Conservation (phyloP, 2,888 invertebrate species). For the Xestoiulus laeticollis region DNA sequence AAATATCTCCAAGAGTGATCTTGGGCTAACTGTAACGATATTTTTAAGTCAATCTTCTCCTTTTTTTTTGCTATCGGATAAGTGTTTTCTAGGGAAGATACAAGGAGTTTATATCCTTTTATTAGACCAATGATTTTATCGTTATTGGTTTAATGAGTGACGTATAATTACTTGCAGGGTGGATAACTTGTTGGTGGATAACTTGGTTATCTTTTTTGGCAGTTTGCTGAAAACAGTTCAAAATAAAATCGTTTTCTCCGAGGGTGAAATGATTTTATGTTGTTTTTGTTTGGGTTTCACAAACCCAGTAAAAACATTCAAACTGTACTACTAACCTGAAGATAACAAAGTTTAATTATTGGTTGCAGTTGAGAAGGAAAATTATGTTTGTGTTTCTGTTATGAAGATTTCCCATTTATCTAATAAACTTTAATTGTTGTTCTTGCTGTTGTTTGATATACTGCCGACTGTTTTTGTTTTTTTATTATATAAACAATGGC, state of each 20-base stretch:
- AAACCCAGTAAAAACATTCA: not conserved
- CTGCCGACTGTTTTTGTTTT: not conserved
- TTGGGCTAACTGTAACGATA: not conserved
- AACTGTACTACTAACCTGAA: not conserved
- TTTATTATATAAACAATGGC: not conserved
- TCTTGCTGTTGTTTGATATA: not conserved
- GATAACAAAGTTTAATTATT: not conserved
- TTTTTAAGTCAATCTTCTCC: not conserved
- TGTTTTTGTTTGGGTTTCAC: not conserved
- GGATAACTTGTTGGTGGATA: slow-evolving; percentile 28
- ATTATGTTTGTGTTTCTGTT: not conserved
- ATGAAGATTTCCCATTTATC: not conserved
- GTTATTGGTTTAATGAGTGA: slow-evolving; percentile 3
- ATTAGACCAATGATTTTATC: slow-evolving; percentile 34
- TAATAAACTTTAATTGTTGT: not conserved
- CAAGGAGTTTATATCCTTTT: not conserved
- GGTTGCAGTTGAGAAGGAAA: not conserved
- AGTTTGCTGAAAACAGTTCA: not conserved
- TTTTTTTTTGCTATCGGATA: not conserved
- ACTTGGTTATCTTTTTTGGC: slow-evolving; percentile 16
- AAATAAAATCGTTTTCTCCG: no score
- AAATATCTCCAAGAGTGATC: not conserved
- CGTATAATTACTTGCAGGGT: not conserved
- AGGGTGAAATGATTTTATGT: not conserved
- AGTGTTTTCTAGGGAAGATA: not conserved